Evolutionary conservation across 2,888 invertebrate species (phyloP).

Genomic region (Aphidoletes aphidimyza): DNA sequence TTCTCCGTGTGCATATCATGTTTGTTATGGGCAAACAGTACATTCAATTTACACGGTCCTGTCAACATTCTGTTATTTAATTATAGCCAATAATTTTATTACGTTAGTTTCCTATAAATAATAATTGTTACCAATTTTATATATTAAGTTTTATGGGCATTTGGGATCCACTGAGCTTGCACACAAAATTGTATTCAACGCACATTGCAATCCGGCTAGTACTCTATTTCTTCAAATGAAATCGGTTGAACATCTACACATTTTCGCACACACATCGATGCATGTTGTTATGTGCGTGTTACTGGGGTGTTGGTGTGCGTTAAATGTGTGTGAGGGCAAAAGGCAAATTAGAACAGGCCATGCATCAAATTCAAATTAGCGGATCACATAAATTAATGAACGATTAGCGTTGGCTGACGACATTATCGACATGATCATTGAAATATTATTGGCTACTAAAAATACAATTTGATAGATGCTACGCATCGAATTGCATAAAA

Average conservation of each 20-base stretch:
- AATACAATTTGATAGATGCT: slow-evolving; percentile 44
- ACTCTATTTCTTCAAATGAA: slow-evolving; percentile 17
- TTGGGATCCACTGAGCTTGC: slow-evolving; percentile 52
- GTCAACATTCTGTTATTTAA: slow-evolving; percentile 52
- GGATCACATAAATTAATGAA: slow-evolving; percentile 44
- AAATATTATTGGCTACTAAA: slow-evolving; percentile 43
- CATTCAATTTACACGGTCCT: slow-evolving; percentile 51
- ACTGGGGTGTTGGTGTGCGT: background rate
- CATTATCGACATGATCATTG: slow-evolving; percentile 45
- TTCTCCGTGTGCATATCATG: background rate
- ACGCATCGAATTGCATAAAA: background rate
- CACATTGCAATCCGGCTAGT: background rate
- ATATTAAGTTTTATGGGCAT: slow-evolving; percentile 43
- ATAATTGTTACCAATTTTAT: slow-evolving; percentile 54
- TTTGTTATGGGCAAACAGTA: slow-evolving; percentile 8
- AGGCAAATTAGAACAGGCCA: slow-evolving; percentile 45
- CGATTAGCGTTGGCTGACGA: slow-evolving; percentile 47
- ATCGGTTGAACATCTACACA: background rate
- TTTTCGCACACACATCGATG: background rate
- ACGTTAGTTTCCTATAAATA: slow-evolving; percentile 53
- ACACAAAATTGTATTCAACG: background rate
- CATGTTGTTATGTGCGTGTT: background rate
- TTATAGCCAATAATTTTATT: slow-evolving; percentile 53
- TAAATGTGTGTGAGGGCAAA: background rate
- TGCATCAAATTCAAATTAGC: slow-evolving; percentile 48